A percentile compares a stretch with the other conserved stretches of the same genome.
phyloP scores from a whole-genome alignment of 2,797 vertebrate genomes.

The Lepidocolaptes lacrymiger region DNA sequence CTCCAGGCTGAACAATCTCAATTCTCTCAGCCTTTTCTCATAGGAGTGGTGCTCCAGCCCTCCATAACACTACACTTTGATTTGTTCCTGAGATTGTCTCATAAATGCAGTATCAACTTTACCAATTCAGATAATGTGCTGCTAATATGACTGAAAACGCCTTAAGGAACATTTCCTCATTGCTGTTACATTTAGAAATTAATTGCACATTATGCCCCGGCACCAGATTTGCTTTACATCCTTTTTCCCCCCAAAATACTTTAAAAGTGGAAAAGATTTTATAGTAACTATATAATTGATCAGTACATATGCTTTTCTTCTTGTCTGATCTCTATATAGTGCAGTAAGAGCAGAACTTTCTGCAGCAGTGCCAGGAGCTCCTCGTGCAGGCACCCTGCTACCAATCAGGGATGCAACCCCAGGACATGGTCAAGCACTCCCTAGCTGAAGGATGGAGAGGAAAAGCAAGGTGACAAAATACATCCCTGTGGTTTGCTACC shows the following conservation, averaged over 20 bases:
- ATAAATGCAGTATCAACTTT: background rate
- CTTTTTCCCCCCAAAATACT: background rate
- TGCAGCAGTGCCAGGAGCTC: background rate
- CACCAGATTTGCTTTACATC: background rate
- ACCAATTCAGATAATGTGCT: background rate
- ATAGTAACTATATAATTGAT: background rate
- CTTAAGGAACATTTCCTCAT: background rate
- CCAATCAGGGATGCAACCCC: background rate
- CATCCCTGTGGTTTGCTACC: background rate
- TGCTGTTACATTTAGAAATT: background rate
- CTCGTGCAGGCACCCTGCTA: background rate
- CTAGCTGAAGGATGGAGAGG: background rate
- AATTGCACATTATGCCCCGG: background rate
- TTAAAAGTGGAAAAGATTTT: background rate
- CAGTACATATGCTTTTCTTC: background rate
- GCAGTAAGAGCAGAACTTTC: background rate
- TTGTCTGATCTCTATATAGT: background rate
- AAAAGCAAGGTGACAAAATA: background rate
- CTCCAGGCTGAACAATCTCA: background rate
- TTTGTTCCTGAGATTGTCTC: background rate
- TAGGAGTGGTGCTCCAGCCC: background rate
- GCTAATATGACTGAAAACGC: background rate
- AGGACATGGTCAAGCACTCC: background rate
- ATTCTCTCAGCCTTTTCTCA: background rate
- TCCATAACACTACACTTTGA: accelerated